Conservation (phyloP, 92 coral and sea anemone species). For the Phenganax marumi region DNA sequence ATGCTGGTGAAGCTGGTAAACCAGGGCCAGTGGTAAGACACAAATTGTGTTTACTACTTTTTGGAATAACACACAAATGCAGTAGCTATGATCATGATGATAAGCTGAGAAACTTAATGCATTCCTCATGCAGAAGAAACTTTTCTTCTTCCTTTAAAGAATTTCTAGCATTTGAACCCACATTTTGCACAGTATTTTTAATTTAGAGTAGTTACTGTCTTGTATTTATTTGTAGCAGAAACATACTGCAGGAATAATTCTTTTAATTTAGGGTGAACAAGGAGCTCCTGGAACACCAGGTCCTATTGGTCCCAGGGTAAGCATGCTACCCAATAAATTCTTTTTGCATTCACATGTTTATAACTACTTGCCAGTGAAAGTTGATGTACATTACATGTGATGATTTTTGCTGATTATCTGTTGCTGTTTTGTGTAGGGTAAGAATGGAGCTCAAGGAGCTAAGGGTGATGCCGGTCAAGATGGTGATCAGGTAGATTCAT, state of each 20-base stretch:
- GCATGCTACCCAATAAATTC: background rate
- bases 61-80: too few relatives aligned
- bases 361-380: too few relatives aligned
- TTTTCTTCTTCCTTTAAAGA: background rate
- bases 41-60: background rate
- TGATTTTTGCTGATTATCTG: background rate
- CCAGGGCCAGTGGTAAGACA: slow-evolving; percentile 64
- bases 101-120: too few relatives aligned
- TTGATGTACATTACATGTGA: background rate
- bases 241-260: background rate
- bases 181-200: background rate
- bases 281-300: slow-evolving; percentile 68
- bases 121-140: background rate
- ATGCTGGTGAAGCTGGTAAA: slow-evolving; percentile 16
- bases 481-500: slow-evolving; percentile 11
- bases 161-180: background rate
- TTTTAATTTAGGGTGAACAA: slow-evolving; percentile 58
- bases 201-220: too few relatives aligned
- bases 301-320: slow-evolving; percentile 60
- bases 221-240: too few relatives aligned
- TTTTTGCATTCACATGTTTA: too few relatives aligned
- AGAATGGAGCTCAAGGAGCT: slow-evolving; percentile 21
- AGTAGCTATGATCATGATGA: too few relatives aligned
- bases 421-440: background rate
- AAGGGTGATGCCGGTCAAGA: slow-evolving; percentile 24